Evolutionary conservation across 2,797 vertebrate genomes (phyloP).

Genomic region (Sciaenops ocellatus): DNA sequence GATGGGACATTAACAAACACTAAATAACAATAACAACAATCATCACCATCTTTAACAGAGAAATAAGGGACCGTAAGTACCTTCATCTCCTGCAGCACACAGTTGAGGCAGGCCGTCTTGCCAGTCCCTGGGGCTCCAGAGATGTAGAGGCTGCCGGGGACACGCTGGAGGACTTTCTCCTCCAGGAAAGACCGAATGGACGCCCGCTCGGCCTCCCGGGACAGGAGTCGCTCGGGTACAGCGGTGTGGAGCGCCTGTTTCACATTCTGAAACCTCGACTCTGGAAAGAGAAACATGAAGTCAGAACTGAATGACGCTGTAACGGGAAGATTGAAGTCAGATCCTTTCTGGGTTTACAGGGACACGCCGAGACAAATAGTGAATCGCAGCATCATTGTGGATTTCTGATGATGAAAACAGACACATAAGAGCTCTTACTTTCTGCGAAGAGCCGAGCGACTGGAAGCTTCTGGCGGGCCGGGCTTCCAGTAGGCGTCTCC

Average conservation of each 20-base stretch:
- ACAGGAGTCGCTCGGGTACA: constrained; percentile 89
- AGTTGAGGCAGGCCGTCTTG: constrained; percentile 93
- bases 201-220: constrained; percentile 86
- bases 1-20: fast-evolving
- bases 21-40: background rate
- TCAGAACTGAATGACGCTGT: background rate
- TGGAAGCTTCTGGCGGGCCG: constrained; percentile 8
- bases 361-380: too few species aligned
- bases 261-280: constrained; percentile 86
- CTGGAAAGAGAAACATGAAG: constrained; percentile 68
- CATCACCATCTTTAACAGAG: too few species aligned
- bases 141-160: constrained; percentile 93
- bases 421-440: constrained; percentile 79
- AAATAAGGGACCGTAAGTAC: constrained; percentile 66
- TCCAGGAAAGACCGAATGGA: constrained; percentile 88
- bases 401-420: background rate
- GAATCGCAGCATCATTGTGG: too few species aligned
- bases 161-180: constrained; percentile 79
- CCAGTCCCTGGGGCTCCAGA: constrained; percentile 95
- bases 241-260: constrained; percentile 93
- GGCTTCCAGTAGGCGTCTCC: constrained; percentile 70
- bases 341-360: too few species aligned
- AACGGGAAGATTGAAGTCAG: too few species aligned
- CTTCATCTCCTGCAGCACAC: constrained; percentile 90
- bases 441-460: constrained; percentile 82